phyloP scores from a whole-genome alignment of 1,140 invertebrate genomes.

The Drosophila lacertosa region DNA sequence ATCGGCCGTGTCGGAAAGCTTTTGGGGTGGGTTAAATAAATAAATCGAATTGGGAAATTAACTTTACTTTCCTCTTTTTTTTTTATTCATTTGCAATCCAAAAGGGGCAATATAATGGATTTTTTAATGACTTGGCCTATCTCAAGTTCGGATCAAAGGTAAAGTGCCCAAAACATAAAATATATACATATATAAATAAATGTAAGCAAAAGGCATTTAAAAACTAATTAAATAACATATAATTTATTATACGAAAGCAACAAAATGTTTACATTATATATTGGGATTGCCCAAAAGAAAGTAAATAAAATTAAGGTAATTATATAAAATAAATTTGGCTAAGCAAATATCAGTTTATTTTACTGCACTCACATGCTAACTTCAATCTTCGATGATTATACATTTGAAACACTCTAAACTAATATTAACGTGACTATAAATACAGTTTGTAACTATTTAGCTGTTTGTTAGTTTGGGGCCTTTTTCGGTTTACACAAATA shows the following conservation, averaged over 20 bases:
- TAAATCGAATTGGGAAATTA: conserved; percentile 51
- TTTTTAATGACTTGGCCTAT: conserved; percentile 23
- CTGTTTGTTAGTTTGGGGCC: conserved; percentile 20
- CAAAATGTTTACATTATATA: no score
- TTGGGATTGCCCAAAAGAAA: not conserved
- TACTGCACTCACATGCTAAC: conserved; percentile 6
- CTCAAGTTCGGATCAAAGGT: not conserved
- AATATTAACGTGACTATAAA: conserved; percentile 42
- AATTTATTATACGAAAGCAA: no score
- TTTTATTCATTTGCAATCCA: conserved; percentile 5
- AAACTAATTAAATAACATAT: not conserved
- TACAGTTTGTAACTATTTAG: conserved; percentile 39
- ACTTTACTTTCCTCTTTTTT: conserved; percentile 19
- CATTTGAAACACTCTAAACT: conserved; percentile 44
- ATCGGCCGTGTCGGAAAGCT: not conserved
- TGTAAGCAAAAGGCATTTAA: no score
- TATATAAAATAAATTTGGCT: not conserved
- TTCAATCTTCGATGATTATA: conserved; percentile 29
- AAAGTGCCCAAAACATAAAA: not conserved
- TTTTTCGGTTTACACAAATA: conserved; percentile 10
- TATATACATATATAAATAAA: not conserved
- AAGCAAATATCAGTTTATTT: conserved; percentile 22
- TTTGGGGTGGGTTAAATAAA: conserved; percentile 20
- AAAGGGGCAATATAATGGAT: conserved; percentile 16
- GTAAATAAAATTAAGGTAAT: not conserved